Base-by-base conservation (phyloP, 2,888 invertebrate genomes). In the Cataglyphis altisquamis region DNA sequence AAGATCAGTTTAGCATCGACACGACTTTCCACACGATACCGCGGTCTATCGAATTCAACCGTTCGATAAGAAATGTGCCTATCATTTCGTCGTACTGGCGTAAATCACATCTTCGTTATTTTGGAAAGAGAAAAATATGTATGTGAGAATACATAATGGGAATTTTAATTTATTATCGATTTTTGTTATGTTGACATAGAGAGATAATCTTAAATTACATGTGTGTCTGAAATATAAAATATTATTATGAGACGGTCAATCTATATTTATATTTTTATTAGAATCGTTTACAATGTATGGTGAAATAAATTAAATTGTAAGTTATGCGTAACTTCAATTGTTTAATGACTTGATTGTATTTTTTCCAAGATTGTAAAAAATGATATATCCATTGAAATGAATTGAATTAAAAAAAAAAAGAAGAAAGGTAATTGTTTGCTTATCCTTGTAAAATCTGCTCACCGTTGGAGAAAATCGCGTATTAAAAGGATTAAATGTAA, bases 1-100 rank as follows among this genome's bases (percentile, higher is more conserved):
- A 75, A 75, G 64, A 75, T 52, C 39, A 25, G 55, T 66, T 77
- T 77, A 75, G 32, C 74, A 77, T 55, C 52, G 39, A 66, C 66
- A 66, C 12, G 66, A 66, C 55, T 77, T 55, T 55, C 77, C 66
- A 55, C 41, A 52, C 36, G 39, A 55, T 39, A 52, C 39, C 52
- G 15, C 55, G 12, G 18, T 21, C 21, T 39, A 29, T 64, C 64
- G 25, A 64, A 52, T 52, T 25, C 64, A 52, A 21, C 52, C 66
- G 39, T 39, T 55, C 25, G 64, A 4, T 12, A 21, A 36, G 48
- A 75, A 36, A 36, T 6, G 6, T 6, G 36, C 36, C 6, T 36
- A 36, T 36, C 36, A 6, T 36, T 36, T 6, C 29, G 29, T 29
- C 25, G 25, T n/a, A 0, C 36, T 4, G 25, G 21, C 48, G 25